Conservation (phyloP, 2,888 invertebrate species). For the Phengaris alcon region DNA sequence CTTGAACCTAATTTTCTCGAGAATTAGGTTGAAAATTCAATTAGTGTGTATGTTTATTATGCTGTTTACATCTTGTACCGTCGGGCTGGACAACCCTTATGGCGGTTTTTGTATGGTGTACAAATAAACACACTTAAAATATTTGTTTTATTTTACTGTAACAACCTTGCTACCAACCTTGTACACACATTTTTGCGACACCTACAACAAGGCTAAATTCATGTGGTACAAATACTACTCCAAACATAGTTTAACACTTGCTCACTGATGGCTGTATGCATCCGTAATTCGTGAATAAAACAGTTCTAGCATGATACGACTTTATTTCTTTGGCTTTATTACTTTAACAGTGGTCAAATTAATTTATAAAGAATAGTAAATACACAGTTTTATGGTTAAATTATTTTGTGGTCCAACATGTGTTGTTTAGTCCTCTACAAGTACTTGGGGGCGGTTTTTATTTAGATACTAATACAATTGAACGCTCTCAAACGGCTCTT, state of each 20-base stretch:
- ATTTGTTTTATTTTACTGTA: conserved; percentile 27
- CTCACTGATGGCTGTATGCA: no score
- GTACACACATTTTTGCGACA: no score
- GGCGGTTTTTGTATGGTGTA: conserved; percentile 60
- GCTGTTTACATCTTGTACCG: conserved; percentile 54
- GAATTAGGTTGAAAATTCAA: conserved; percentile 28
- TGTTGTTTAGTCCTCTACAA: not conserved
- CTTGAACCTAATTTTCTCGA: conserved; percentile 26
- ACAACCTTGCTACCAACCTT: not conserved
- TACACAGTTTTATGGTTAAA: not conserved
- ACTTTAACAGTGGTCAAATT: conserved; percentile 39
- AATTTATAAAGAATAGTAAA: conserved; percentile 8
- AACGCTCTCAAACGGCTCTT: not conserved
- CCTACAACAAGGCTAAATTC: no score
- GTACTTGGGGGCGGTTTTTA: not conserved
- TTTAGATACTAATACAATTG: not conserved
- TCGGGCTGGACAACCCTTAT: conserved; percentile 70
- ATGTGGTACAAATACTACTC: no score
- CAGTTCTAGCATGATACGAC: conserved; percentile 49
- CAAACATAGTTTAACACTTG: no score
- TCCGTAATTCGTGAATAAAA: conserved; percentile 31
- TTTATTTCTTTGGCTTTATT: conserved; percentile 67
- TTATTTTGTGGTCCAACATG: not conserved
- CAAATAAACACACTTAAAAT: conserved; percentile 55
- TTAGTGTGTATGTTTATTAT: conserved; percentile 40